Base-by-base conservation (phyloP, 2,113 vertebrate genomes). In the Microtus ochrogaster region DNA sequence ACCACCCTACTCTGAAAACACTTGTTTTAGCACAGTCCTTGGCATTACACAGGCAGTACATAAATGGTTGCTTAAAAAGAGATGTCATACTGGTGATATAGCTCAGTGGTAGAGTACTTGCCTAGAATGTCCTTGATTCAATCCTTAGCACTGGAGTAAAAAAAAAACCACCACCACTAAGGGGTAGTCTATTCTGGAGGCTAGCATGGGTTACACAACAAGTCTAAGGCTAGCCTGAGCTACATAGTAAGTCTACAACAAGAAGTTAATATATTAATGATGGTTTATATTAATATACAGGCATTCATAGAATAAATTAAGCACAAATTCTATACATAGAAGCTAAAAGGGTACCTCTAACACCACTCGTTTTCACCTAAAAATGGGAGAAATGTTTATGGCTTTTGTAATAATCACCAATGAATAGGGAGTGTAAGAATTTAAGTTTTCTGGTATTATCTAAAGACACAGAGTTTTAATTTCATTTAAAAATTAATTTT, bases 271-370 rank as follows among this genome's bases (percentile, higher is more conserved):
- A 92, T 68, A 44, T 89, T 87, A 82, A 81, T 68, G 77, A 76
- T 30, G 16, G 10, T 65, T 90, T 72, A 92, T 83, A 47, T 66
- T 30, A 88, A 82, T 14, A 91, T 61, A 87, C 7, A 85, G 5
- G 44, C 79, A 76, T 91, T 96, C 41, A 93, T 86, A 89, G 95
- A 94, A 91, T 30, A 36, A 91, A 6, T 78, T 30, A 68, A 92
- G 79, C 44, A 93, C 28, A 91, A 96, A 91, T 74, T 95, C 81
- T 68, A 12, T 78, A 74, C 66, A 49, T 7, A 24, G 39, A 96
- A 72, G 68, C 33, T 77, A 86, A 96, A 94, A 89, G 63, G 82
- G n/a, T 28, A 55, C 30, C 11, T 89, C 44, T 28, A 55, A 36
- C 13, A 72, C 65, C 14, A 28, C 0, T 88, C 9, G 19, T 16